Conservation (phyloP, 1,140 invertebrate species). For the Drosophila miranda region DNA sequence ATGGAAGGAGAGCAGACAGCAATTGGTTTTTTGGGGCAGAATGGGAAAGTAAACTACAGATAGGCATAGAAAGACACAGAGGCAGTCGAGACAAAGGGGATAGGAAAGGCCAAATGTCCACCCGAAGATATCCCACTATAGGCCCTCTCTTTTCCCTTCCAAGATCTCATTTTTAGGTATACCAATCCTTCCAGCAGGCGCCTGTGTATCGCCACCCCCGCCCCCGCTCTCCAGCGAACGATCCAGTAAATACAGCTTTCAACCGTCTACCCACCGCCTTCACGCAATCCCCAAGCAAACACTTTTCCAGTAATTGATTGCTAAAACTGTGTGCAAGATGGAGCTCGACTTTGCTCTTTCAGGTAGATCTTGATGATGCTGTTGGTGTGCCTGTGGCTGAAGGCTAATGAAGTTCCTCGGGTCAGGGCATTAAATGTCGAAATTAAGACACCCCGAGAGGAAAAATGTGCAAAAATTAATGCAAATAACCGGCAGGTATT, state of each 20-base stretch:
- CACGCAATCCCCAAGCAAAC: constrained; percentile 4
- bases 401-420: constrained; percentile 64
- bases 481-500: constrained; percentile 79
- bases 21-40: constrained; percentile 37
- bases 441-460: constrained; percentile 70
- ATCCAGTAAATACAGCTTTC: constrained; percentile 37
- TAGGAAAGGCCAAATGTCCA: not conserved
- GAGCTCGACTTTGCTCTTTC: not conserved
- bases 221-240: constrained; percentile 1
- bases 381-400: constrained; percentile 7
- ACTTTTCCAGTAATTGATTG: constrained; percentile 27
- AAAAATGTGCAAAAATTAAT: constrained; percentile 66
- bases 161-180: too few species aligned
- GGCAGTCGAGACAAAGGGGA: constrained; percentile 10
- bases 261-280: constrained; percentile 11
- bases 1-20: constrained; percentile 56
- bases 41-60: constrained; percentile 50
- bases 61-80: constrained; percentile 72
- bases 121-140: too few species aligned
- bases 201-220: not conserved
- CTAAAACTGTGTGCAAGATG: constrained; percentile 21
- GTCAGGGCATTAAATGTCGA: constrained; percentile 65
- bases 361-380: constrained; percentile 1
- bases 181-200: not conserved
- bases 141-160: too few species aligned